Conservation (phyloP, 2,888 invertebrate species). For the Amitus sp. region DNA sequence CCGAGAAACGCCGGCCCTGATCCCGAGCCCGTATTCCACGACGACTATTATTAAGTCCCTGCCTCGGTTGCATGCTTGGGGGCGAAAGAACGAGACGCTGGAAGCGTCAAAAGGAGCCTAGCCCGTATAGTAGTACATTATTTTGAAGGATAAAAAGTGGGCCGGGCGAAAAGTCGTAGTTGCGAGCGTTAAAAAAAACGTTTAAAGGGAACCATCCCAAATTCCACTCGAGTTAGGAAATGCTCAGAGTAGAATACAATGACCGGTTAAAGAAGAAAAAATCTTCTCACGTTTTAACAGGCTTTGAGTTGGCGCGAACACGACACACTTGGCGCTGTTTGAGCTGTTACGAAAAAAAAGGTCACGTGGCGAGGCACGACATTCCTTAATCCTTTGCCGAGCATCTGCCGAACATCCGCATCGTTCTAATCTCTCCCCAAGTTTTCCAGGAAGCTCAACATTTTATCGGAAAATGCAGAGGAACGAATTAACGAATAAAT, state of each 20-base stretch:
- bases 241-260: not conserved
- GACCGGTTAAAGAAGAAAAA: not conserved
- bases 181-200: constrained; percentile 11
- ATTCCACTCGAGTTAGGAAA: constrained; percentile 27
- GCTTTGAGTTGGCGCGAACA: no score
- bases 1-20: constrained; percentile 17
- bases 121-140: constrained; percentile 31
- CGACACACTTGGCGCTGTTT: no score
- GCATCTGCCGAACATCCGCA: no score
- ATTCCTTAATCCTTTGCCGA: no score
- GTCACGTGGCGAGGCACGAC: no score
- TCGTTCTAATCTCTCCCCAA: no score
- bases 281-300: not conserved
- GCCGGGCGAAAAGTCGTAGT: constrained; percentile 17
- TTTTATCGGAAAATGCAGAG: no score
- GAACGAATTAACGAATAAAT: no score
- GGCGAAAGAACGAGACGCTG: constrained; percentile 27
- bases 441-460: no score
- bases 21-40: constrained; percentile 10
- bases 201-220: constrained; percentile 19
- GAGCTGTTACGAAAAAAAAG: no score
- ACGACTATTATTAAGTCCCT: constrained; percentile 26
- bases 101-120: constrained; percentile 25
- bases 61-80: constrained; percentile 22
- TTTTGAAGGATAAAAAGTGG: constrained; percentile 25